Evolutionary conservation across 2,113 vertebrate genomes (phyloP).

Genomic region (Megalops atlanticus): DNA sequence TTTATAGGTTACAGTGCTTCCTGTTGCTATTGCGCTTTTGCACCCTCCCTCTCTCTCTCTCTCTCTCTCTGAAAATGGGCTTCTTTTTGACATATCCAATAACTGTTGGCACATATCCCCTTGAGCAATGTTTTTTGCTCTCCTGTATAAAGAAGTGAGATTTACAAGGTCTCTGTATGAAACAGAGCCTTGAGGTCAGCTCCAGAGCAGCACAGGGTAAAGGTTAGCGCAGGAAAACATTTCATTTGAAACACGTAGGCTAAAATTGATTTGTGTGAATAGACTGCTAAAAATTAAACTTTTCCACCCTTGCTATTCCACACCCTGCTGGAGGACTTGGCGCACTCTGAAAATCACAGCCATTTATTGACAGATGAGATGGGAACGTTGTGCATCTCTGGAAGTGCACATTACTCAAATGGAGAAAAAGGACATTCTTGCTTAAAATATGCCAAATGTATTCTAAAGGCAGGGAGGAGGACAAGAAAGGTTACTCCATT

Average conservation of each 20-base stretch:
- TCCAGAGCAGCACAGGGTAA: conserved; percentile 44
- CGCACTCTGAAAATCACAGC: conserved; percentile 23
- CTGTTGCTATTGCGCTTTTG: not conserved
- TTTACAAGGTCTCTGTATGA: conserved; percentile 50
- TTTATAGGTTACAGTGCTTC: not conserved
- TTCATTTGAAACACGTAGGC: conserved; percentile 45
- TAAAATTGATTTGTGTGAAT: conserved; percentile 53
- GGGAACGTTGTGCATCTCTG: conserved; percentile 25
- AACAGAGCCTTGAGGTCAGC: conserved; percentile 47
- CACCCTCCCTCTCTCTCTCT: conserved; percentile 11
- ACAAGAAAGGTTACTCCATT: conserved; percentile 43
- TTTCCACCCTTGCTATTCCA: conserved; percentile 35
- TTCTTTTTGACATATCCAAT: conserved; percentile 49
- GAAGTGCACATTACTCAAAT: conserved; percentile 20
- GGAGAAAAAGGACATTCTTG: conserved; percentile 16
- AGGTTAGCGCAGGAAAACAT: conserved; percentile 52
- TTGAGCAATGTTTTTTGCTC: conserved; percentile 42
- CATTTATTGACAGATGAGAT: conserved; percentile 32
- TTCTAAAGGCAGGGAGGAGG: conserved; percentile 35
- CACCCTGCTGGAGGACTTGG: conserved; percentile 41
- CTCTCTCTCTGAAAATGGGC: conserved; percentile 25
- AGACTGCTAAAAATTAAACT: conserved; percentile 35
- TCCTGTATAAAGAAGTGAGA: conserved; percentile 45
- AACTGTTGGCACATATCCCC: conserved; percentile 47
- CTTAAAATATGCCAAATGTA: conserved; percentile 41